Percentiles rank a stretch among this genome's conserved stretches.
Evolutionary conservation across 2,888 invertebrate genomes (phyloP).

Genomic region (Arge pagana): DNA sequence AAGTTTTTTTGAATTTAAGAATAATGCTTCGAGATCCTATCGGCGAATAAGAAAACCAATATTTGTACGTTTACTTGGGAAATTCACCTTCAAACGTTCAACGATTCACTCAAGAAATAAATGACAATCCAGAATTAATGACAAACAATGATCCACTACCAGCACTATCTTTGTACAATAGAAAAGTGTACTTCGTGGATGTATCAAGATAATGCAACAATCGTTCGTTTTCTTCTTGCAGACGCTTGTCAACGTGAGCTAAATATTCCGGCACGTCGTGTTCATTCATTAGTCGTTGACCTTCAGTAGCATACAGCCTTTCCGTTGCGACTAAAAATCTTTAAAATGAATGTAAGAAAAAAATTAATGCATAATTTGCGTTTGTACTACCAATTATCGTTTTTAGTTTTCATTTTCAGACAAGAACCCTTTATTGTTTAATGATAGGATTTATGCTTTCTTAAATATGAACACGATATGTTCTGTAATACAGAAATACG

Average conservation of each 20-base stretch:
- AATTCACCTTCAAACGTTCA: too few relatives aligned
- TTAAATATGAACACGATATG: too few relatives aligned
- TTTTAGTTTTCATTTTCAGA: too few relatives aligned
- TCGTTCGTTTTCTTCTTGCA: slow-evolving; percentile 92
- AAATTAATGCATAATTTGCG: background rate
- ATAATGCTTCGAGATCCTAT: too few relatives aligned
- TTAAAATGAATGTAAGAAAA: slow-evolving; percentile 20
- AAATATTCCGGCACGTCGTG: slow-evolving; percentile 93
- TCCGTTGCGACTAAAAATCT: slow-evolving; percentile 93
- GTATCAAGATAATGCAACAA: slow-evolving; percentile 93
- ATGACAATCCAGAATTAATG: too few relatives aligned
- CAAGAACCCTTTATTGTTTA: background rate
- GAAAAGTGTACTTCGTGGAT: slow-evolving; percentile 86
- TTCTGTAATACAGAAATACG: too few relatives aligned
- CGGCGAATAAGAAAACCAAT: too few relatives aligned
- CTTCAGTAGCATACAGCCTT: slow-evolving; percentile 90
- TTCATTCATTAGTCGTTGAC: slow-evolving; percentile 90
- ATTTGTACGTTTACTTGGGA: too few relatives aligned
- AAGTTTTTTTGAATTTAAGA: too few relatives aligned
- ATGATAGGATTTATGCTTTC: slow-evolving; percentile 13
- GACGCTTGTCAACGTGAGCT: slow-evolving; percentile 92
- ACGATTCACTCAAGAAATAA: too few relatives aligned
- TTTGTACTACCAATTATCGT: background rate
- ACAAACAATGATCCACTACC: too few relatives aligned
- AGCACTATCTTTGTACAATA: too few relatives aligned